A percentile compares a stretch with the other conserved stretches of the same genome.
Evolutionary conservation across 1,140 invertebrate genomes (phyloP).

Genomic region (Drosophila kepulauana): DNA sequence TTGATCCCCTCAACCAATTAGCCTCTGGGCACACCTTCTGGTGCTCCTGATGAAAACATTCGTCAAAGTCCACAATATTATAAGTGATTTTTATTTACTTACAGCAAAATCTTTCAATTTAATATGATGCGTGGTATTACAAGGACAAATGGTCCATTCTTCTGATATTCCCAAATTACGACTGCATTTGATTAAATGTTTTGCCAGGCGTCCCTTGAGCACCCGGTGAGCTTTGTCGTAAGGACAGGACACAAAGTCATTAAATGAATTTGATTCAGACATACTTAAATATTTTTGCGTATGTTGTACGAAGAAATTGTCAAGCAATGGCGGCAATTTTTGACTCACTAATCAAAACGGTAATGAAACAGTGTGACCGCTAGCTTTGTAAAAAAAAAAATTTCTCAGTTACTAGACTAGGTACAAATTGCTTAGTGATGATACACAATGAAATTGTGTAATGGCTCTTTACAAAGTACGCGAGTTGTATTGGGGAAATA

Average conservation of each 20-base stretch:
- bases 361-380: background rate
- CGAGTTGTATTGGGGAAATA: too few relatives aligned
- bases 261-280: background rate
- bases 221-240: slow-evolving; percentile 15
- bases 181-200: slow-evolving; percentile 21
- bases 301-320: background rate
- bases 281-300: background rate
- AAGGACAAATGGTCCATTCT: slow-evolving; percentile 10
- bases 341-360: background rate
- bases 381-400: background rate
- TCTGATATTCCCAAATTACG: background rate
- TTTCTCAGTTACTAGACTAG: background rate
- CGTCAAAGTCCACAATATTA: background rate
- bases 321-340: background rate
- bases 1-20: background rate
- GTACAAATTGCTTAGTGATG: too few relatives aligned
- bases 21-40: slow-evolving; percentile 7
- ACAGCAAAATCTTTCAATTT: slow-evolving; percentile 4
- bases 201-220: slow-evolving; percentile 12
- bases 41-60: slow-evolving; percentile 19
- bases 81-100: background rate
- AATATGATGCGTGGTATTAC: slow-evolving; percentile 21
- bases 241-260: slow-evolving; percentile 18
- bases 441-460: too few relatives aligned
- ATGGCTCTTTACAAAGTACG: too few relatives aligned